Evolutionary conservation across 53 echinoderm and acorn worm genomes (phyloP).

Genomic region (Paelopatides confundens): DNA sequence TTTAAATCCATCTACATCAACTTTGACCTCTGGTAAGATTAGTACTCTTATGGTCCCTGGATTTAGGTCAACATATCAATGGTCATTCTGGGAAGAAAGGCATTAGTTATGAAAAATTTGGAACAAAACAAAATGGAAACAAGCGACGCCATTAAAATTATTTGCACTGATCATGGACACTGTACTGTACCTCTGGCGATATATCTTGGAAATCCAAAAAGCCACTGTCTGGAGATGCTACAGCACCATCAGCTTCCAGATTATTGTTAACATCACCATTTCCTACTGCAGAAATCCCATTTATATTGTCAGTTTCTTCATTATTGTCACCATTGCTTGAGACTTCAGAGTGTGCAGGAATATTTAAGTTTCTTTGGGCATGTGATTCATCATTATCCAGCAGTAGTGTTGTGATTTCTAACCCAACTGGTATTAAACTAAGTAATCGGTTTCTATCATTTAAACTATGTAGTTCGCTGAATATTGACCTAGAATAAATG

Average conservation of each 20-base stretch:
- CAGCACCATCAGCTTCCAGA: conserved; percentile 61
- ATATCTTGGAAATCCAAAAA: conserved; percentile 18
- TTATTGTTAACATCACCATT: conserved; percentile 67
- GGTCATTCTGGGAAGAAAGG: too few relatives aligned
- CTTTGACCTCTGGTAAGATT: too few relatives aligned
- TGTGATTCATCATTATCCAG: conserved; percentile 60
- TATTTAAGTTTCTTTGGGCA: not conserved
- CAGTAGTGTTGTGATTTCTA: conserved; percentile 77
- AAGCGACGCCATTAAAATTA: too few relatives aligned
- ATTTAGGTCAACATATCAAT: too few relatives aligned
- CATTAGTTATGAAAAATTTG: too few relatives aligned
- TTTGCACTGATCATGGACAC: too few relatives aligned
- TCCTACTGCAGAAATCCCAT: not conserved
- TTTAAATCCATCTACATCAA: too few relatives aligned
- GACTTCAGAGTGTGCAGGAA: conserved; percentile 11
- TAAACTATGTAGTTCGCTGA: conserved; percentile 77
- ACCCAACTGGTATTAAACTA: conserved; percentile 34
- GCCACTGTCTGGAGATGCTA: not conserved
- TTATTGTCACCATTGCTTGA: not conserved
- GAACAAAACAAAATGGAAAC: too few relatives aligned
- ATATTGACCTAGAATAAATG: conserved; percentile 51
- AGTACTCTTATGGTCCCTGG: too few relatives aligned
- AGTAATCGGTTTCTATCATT: conserved; percentile 43
- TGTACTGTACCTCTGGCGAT: conserved; percentile 30
- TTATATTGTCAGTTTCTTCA: conserved; percentile 43